Evolutionary conservation across 1,140 invertebrate genomes (phyloP).

Genomic region (Gryon sp.): DNA sequence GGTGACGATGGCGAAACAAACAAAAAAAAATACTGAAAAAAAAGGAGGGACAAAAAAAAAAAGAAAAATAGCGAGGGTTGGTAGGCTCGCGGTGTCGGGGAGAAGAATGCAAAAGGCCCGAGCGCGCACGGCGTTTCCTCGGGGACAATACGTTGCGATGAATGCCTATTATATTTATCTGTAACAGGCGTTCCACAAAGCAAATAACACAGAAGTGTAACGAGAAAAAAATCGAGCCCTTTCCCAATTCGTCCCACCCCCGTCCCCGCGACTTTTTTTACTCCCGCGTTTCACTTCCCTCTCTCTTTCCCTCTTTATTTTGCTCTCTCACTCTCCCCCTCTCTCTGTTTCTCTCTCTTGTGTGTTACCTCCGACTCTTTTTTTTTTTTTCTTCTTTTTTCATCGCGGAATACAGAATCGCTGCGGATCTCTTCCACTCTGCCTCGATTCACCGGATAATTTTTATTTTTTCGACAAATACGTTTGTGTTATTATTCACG

Average conservation of each 20-base stretch:
- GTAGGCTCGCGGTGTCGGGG: conserved; percentile 43
- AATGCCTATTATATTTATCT: conserved; percentile 80
- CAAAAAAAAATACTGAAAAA: conserved; percentile 49
- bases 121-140: conserved; percentile 60
- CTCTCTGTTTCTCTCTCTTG: conserved; percentile 3
- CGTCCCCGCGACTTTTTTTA: conserved; percentile 62
- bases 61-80: conserved; percentile 38
- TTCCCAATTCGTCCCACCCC: conserved; percentile 30
- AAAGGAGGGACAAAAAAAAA: conserved; percentile 38
- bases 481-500: conserved; percentile 52
- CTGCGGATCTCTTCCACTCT: conserved; percentile 38
- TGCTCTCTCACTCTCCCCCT: conserved; percentile 24
- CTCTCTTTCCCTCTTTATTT: conserved; percentile 9
- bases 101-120: conserved; percentile 57
- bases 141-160: conserved; percentile 78
- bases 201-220: conserved; percentile 75
- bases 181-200: conserved; percentile 80
- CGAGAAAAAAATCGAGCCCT: conserved; percentile 63
- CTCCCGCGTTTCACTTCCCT: conserved; percentile 62
- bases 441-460: conserved; percentile 50
- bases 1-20: conserved; percentile 64
- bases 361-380: conserved; percentile 39
- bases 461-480: conserved; percentile 57
- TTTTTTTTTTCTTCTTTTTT: conserved; percentile 23
- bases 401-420: conserved; percentile 32